phyloP scores from a whole-genome alignment of 2,888 invertebrate species.

The Oscheius sp. region DNA sequence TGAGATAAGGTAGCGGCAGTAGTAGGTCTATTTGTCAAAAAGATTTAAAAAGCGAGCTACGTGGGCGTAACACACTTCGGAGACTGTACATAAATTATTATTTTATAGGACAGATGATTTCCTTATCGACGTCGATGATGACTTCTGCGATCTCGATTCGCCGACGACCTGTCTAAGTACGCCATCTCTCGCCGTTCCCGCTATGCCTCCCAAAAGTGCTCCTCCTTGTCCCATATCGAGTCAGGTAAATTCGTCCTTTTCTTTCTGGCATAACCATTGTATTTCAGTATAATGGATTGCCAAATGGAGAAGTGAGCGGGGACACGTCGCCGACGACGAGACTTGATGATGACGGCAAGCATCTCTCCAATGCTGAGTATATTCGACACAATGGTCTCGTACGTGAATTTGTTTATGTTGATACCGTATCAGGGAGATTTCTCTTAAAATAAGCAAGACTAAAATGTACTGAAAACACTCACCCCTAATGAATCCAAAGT shows the following conservation, averaged over 20 bases:
- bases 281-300: slow-evolving; percentile 25
- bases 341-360: slow-evolving; percentile 8
- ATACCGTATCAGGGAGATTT: background rate
- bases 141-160: slow-evolving; percentile 39
- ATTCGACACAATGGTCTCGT: slow-evolving; percentile 31
- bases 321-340: slow-evolving; percentile 22
- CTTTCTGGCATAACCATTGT: background rate
- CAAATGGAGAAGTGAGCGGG: slow-evolving; percentile 17
- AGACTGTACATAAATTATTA: slow-evolving; percentile 6
- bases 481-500: too few species aligned
- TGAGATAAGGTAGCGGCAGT: slow-evolving; percentile 33
- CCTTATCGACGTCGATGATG: slow-evolving; percentile 66
- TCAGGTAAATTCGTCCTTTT: background rate
- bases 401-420: background rate
- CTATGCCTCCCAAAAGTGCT: slow-evolving; percentile 37
- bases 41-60: background rate
- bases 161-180: slow-evolving; percentile 17
- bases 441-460: background rate
- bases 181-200: slow-evolving; percentile 19
- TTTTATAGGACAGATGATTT: slow-evolving; percentile 70
- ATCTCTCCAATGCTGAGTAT: slow-evolving; percentile 1
- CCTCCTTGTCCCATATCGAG: slow-evolving; percentile 35
- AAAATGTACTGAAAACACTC: too few species aligned
- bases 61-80: too few species aligned
- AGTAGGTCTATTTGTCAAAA: background rate